Evolutionary conservation across 1,140 invertebrate species (phyloP).

Genomic region (Dendrolimus kikuchii): DNA sequence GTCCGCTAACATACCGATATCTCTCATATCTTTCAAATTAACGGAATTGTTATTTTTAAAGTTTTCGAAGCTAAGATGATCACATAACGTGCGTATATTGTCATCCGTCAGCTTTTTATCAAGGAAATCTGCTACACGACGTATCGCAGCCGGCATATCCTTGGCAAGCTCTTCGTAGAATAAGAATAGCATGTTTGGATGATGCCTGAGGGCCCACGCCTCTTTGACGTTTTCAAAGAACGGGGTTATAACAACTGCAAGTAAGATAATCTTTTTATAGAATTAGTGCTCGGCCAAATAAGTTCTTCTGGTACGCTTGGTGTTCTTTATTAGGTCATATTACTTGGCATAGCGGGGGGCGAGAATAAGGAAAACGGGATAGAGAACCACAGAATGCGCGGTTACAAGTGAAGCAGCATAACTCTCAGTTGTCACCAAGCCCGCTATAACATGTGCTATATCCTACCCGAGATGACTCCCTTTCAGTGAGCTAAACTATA

Average conservation of each 20-base stretch:
- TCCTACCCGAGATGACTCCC: no score
- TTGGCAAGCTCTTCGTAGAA: constrained; percentile 87
- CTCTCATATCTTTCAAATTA: constrained; percentile 76
- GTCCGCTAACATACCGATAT: constrained; percentile 69
- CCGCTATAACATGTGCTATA: no score
- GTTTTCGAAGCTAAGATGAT: constrained; percentile 80
- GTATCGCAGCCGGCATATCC: constrained; percentile 72
- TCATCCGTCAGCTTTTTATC: constrained; percentile 70
- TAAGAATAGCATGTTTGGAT: constrained; percentile 82
- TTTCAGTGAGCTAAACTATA: no score
- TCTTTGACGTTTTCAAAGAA: constrained; percentile 84
- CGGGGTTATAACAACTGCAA: constrained; percentile 80
- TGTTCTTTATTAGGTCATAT: no score
- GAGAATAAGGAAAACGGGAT: no score
- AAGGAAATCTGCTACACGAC: constrained; percentile 75
- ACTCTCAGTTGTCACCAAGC: no score
- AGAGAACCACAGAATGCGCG: no score
- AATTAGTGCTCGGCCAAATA: no score
- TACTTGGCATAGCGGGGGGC: no score
- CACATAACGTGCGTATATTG: constrained; percentile 70
- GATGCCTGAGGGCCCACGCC: constrained; percentile 76
- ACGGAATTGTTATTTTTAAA: constrained; percentile 83
- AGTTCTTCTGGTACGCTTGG: no score
- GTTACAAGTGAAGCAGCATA: no score
- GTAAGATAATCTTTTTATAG: no score